Base-by-base conservation (phyloP, 2,888 invertebrate genomes). In the Syrista parreyssii region DNA sequence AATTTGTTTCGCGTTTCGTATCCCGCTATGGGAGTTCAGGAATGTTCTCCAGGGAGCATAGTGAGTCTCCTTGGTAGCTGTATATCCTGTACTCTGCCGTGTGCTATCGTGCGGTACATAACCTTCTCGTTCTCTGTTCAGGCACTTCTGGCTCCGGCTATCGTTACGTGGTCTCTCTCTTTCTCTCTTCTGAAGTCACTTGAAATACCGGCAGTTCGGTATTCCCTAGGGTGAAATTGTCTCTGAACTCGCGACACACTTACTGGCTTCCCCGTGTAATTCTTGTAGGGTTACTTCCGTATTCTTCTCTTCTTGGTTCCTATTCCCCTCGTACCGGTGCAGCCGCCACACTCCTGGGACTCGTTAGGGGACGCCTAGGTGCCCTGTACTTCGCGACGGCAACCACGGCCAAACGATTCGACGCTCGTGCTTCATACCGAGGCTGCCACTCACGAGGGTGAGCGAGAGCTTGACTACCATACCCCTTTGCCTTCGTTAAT, bases 1-100 rank as follows among this genome's bases (percentile, higher is more conserved):
- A 86, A 85, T 84, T 85, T 83, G 78, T 82, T 83, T 80, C 80
- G 77, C 81, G 74, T 55, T 79, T 74, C 73, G 15, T 55, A 23
- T 68, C 71, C 71, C 71, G 71, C 71, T 33, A 12, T 4, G 74
- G 74, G n/a, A 35, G 34, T 34, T 33, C 74, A 73, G 74, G 74
- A 73, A 73, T 73, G 74, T 73, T 71, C 32, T 15, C 40, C 23
- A 23, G 40, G 40, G 40, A 55, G 2, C 9, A 23, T 55, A 9
- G 40, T 2, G 23, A 40, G 71, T n/a, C n/a, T n/a, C n/a, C 23
- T 23, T 55, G 40, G 6, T 9, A 2, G 23, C 40, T 55, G 40
- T 55, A 6, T 23, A 55, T 55, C 15, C 23, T 23, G 40, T 2
- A 23, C 23, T 55, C 40, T 2, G 40, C 23, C 4, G 23, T 55